A percentile compares a stretch with the other conserved stretches of the same genome.
These are phyloP conservation scores for Alcis repandata DNA, from an alignment of 2,888 invertebrate genomes.

Conservation along the genomic window DNA sequence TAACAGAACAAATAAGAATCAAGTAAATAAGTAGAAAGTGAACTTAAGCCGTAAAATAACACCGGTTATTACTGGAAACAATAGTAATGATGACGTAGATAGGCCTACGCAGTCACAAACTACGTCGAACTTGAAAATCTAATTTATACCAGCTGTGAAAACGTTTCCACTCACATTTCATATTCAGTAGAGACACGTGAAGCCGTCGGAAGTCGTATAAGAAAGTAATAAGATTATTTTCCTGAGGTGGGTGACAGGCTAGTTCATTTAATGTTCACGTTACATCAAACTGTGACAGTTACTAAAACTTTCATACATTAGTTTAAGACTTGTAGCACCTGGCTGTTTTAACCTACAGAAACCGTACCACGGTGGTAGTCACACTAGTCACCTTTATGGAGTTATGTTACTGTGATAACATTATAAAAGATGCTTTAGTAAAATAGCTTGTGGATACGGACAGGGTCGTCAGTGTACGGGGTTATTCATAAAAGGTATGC, in stretches of 20 bases:
- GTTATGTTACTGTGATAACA: no score
- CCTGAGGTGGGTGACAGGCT: slow-evolving; percentile 50
- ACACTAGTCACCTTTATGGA: no score
- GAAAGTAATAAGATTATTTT: slow-evolving; percentile 58
- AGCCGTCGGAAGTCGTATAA: slow-evolving; percentile 58
- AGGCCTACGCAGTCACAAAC: slow-evolving; percentile 13
- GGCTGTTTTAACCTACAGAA: no score
- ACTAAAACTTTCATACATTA: no score
- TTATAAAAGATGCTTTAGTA: no score
- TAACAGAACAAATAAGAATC: neutral
- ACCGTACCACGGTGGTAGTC: no score
- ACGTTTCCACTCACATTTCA: slow-evolving; percentile 34
- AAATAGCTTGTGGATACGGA: no score
- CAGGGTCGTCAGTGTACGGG: no score
- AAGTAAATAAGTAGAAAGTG: neutral
- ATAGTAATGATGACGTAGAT: neutral
- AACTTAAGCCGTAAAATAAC: neutral
- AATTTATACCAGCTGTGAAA: slow-evolving; percentile 48
- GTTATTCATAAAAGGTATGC: no score
- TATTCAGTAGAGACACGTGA: slow-evolving; percentile 51
- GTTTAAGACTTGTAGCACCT: no score
- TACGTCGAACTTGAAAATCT: slow-evolving; percentile 41
- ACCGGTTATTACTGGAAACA: slow-evolving; percentile 6
- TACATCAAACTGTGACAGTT: slow-evolving; percentile 12
- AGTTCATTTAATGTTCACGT: slow-evolving; percentile 22